Percentiles rank a stretch among this genome's conserved stretches.
Conservation (phyloP, 1,140 invertebrate species). For the Drosophila busckii region DNA sequence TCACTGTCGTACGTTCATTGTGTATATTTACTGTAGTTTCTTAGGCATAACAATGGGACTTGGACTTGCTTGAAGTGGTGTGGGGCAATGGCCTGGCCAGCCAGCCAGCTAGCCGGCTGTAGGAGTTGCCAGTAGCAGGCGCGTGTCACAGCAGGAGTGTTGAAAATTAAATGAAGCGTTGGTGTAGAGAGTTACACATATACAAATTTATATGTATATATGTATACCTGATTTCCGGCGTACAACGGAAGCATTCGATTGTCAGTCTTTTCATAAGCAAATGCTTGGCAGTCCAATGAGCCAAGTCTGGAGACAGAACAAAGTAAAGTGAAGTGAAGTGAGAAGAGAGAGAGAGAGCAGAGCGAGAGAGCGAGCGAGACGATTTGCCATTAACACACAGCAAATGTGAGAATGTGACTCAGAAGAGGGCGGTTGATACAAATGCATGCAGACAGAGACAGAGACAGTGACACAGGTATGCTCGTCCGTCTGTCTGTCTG, state of each 20-base stretch:
- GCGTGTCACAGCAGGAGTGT: constrained; percentile 12
- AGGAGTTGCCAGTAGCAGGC: no score
- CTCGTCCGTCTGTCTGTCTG: not conserved
- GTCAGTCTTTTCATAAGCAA: constrained; percentile 32
- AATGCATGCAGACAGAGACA: not conserved
- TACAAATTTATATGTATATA: not conserved
- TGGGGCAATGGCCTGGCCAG: no score
- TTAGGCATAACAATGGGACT: no score
- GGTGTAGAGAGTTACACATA: not conserved
- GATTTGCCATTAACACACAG: constrained; percentile 4
- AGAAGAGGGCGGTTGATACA: not conserved
- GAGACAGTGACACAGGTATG: not conserved
- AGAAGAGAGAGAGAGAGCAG: not conserved
- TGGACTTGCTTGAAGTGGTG: no score
- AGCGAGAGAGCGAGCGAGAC: not conserved
- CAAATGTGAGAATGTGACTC: constrained; percentile 19
- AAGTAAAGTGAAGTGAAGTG: not conserved
- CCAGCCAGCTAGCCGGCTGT: no score
- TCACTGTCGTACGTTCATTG: no score
- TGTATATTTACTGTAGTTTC: no score
- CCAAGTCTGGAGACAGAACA: constrained; percentile 2
- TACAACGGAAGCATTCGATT: constrained; percentile 71
- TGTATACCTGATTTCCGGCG: constrained; percentile 71
- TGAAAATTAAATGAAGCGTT: constrained; percentile 12
- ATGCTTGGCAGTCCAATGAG: constrained; percentile 31